phyloP scores from a whole-genome alignment of 2,797 vertebrate species.

The Cuculus canorus region DNA sequence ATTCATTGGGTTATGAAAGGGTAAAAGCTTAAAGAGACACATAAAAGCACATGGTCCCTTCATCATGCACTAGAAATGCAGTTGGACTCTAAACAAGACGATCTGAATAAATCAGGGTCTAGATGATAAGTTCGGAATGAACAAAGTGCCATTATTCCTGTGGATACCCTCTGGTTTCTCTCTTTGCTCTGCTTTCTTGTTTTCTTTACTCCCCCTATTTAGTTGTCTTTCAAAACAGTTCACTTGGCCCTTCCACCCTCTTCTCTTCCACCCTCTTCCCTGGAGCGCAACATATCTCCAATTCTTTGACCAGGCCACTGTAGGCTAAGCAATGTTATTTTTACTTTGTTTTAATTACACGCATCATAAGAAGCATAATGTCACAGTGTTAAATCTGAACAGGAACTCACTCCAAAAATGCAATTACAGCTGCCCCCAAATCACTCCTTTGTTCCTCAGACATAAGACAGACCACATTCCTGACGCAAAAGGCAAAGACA shows the following conservation, averaged over 20 bases:
- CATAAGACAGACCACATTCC: not conserved
- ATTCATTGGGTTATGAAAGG: not conserved
- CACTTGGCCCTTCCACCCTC: not conserved
- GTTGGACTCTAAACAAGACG: not conserved
- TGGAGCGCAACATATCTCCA: rapidly evolving
- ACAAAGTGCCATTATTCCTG: not conserved
- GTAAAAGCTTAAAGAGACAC: not conserved
- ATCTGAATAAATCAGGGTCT: not conserved
- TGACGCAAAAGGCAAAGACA: not conserved
- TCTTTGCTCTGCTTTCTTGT: not conserved
- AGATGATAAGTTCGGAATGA: not conserved
- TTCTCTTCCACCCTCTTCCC: not conserved
- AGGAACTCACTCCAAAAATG: constrained; percentile 35
- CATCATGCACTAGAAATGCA: not conserved
- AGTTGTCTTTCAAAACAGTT: not conserved
- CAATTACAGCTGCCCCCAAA: constrained; percentile 28
- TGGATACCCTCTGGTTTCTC: not conserved
- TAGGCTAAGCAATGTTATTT: not conserved
- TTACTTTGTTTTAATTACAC: constrained; percentile 15
- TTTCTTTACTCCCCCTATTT: not conserved
- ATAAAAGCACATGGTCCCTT: not conserved
- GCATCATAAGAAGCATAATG: not conserved
- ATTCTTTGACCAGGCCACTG: not conserved
- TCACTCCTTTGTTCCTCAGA: not conserved
- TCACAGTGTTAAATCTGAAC: not conserved